Evolutionary conservation across 2,888 invertebrate genomes (phyloP).

Genomic region (Hymenopus coronatus): DNA sequence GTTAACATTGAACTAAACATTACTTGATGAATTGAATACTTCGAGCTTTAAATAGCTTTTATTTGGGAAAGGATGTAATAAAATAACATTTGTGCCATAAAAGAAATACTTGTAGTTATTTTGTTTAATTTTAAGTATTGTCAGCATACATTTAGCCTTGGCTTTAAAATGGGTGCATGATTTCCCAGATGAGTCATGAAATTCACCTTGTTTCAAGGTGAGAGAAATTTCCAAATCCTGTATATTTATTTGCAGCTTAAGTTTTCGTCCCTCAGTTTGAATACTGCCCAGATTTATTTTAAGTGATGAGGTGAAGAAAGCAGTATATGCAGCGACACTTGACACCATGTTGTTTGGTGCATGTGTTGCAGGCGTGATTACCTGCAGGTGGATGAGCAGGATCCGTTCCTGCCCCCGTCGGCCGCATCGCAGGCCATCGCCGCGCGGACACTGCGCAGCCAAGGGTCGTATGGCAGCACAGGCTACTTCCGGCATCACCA

Average conservation of each 20-base stretch:
- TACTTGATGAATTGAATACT: no score
- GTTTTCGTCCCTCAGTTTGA: background rate
- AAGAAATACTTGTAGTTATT: background rate
- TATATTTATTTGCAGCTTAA: background rate
- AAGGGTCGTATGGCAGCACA: conserved; percentile 65
- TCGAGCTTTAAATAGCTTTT: no score
- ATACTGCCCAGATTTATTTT: background rate
- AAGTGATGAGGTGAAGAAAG: background rate
- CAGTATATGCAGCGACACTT: background rate
- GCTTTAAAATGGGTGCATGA: no score
- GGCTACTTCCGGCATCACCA: conserved; percentile 35
- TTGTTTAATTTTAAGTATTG: background rate
- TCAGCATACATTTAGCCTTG: no score
- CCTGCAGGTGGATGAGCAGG: conserved; percentile 81
- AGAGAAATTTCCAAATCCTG: background rate
- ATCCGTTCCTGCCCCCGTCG: conserved; percentile 67
- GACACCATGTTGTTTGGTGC: conserved; percentile 32
- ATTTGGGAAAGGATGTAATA: no score
- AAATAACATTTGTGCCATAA: background rate
- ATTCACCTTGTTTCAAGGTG: background rate
- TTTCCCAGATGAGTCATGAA: no score
- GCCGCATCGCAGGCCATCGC: conserved; percentile 59
- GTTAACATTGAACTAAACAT: no score
- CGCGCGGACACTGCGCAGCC: conserved; percentile 64
- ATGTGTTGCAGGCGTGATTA: conserved; percentile 65